Evolutionary conservation across 2,888 invertebrate genomes (phyloP), one percentile per base, ranked within the genome.

Genomic region (Polylopha cassiicola): DNA sequence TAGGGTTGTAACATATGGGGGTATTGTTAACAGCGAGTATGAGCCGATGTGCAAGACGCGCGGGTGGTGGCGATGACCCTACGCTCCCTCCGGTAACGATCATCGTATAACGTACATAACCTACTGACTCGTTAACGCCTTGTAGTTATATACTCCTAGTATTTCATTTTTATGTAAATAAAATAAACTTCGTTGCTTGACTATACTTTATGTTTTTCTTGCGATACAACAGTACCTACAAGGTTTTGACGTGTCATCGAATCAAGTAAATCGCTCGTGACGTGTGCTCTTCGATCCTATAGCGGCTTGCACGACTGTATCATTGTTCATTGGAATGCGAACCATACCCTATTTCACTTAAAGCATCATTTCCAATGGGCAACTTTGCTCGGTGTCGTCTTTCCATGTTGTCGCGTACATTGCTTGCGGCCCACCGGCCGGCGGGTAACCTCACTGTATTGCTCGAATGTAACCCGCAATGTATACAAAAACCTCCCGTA

Each of bases 1-100:
- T 28, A 22, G 45, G 30, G 36, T 28, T 34, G 37, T 38, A 48
- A 52, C 39, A 47, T 37, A 52, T 56, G 50, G 53, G 42, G 41
- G 61, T 68, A 62, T 65, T 76, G 65, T 75, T 55, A 65, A 66
- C 80, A 81, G 81, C 66, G 73, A 70, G 69, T 73, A 74, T 70
- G 78, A 65, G 75, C 75, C 76, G 71, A 69, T 74, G 73, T 47
- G 71, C 54, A 60, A 52, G 61, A 53, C 61, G 46, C 73, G 73
- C 68, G 70, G 64, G 51, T 62, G 72, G 61, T 66, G 74, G 66
- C 78, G 76, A 59, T 78, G 80, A 75, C 78, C 63, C 58, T 48
- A 48, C 69, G 73, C 70, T 63, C 24, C 58, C 51, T 53, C 69
- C 72, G 78, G 79, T 77, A 75, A 69, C 62, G 37, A 47, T 23